Conservation (phyloP, 2,113 vertebrate species). For the Lepus europaeus region DNA sequence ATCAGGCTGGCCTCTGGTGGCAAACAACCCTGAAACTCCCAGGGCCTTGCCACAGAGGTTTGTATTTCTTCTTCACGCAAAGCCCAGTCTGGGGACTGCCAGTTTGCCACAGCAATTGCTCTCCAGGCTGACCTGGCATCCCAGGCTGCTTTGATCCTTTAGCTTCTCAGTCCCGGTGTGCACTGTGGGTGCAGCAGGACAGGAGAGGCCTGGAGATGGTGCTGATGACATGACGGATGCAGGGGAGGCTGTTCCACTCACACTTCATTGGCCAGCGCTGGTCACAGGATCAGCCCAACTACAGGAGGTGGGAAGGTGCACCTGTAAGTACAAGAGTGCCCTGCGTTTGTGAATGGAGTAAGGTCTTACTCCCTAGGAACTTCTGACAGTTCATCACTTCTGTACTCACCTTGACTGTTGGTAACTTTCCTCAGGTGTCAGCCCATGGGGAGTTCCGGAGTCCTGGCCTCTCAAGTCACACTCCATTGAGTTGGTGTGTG, state of each 20-base stretch:
- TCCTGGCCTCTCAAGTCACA: neutral
- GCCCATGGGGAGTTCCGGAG: neutral
- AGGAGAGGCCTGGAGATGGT: neutral
- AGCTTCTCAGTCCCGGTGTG: neutral
- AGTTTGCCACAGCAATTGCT: too few species aligned
- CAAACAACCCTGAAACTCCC: neutral
- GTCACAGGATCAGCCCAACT: neutral
- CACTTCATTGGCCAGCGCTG: neutral
- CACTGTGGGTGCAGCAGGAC: fast-evolving
- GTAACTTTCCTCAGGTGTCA: neutral
- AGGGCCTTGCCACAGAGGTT: neutral
- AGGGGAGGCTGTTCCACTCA: neutral
- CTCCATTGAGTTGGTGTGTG: neutral
- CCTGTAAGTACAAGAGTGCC: fast-evolving
- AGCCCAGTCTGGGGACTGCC: neutral
- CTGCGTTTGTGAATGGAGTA: fast-evolving
- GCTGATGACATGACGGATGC: neutral
- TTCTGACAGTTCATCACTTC: neutral
- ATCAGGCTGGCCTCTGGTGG: neutral
- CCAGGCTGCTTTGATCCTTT: neutral
- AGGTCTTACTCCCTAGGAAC: neutral
- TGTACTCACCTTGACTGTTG: neutral
- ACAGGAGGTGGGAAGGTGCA: neutral
- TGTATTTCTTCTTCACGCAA: neutral
- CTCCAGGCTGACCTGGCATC: neutral